These are phyloP conservation scores for Slavum lentiscoides DNA, from an alignment of 2,888 invertebrate species.

Conservation along the genomic window DNA sequence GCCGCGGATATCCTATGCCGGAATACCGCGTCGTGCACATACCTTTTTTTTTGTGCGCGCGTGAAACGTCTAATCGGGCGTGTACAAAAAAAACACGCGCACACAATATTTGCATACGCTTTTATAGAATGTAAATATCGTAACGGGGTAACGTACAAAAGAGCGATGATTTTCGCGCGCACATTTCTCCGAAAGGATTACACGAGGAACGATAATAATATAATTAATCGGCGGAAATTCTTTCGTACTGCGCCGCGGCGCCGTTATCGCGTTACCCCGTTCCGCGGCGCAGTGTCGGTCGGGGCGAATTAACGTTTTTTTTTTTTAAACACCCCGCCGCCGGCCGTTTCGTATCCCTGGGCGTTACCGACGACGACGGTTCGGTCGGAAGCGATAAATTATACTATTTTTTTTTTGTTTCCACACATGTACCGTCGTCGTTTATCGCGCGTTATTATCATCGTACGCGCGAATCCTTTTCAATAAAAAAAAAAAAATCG, in stretches of 20 bases:
- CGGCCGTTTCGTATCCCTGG: background rate
- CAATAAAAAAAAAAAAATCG: background rate
- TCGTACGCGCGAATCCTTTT: conserved; percentile 2
- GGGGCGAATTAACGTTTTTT: conserved; percentile 19
- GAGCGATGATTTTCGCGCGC: too few relatives aligned
- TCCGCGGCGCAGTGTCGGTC: background rate
- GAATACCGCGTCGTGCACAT: too few relatives aligned
- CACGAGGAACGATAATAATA: too few relatives aligned
- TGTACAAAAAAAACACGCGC: too few relatives aligned
- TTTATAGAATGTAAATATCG: background rate
- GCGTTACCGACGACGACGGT: conserved; percentile 9
- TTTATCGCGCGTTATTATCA: background rate
- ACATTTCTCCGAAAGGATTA: too few relatives aligned
- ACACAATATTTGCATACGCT: too few relatives aligned
- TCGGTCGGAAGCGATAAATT: conserved; percentile 20
- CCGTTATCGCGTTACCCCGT: background rate
- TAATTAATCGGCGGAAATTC: too few relatives aligned
- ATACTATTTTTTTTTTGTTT: background rate
- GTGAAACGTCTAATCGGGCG: too few relatives aligned
- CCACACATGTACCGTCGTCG: too few relatives aligned
- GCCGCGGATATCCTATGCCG: too few relatives aligned
- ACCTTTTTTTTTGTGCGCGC: too few relatives aligned
- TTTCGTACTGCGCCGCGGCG: background rate
- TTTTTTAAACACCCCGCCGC: background rate
- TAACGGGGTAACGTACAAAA: too few relatives aligned